A percentile compares a stretch with the other conserved stretches of the same genome.
phyloP scores from a whole-genome alignment of 2,888 invertebrate species.

The Plebejus melissa region DNA sequence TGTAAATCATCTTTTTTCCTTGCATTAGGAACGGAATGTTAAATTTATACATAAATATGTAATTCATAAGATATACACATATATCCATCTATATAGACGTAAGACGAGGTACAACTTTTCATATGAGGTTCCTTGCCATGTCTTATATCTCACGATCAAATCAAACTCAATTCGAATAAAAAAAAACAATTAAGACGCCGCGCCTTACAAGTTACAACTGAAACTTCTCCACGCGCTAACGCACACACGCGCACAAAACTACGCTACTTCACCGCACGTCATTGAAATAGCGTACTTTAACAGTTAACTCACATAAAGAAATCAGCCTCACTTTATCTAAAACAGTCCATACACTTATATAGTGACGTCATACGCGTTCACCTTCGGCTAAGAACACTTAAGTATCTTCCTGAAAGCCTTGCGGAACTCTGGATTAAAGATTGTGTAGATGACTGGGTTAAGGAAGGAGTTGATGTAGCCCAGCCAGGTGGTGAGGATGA shows the following conservation, averaged over 20 bases:
- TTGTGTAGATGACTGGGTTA: slow-evolving; percentile 96
- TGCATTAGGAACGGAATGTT: background rate
- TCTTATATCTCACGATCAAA: background rate
- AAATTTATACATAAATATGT: background rate
- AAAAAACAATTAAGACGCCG: background rate
- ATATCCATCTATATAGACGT: background rate
- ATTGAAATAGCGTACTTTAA: too few relatives aligned
- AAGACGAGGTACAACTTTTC: background rate
- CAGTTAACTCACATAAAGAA: background rate
- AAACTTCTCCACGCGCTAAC: background rate
- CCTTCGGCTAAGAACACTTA: slow-evolving; percentile 78
- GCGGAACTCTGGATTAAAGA: slow-evolving; percentile 98
- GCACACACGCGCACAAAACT: background rate
- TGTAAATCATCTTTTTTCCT: background rate
- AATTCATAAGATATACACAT: too few relatives aligned
- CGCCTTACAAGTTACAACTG: too few relatives aligned
- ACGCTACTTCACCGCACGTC: background rate
- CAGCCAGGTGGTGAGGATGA: slow-evolving; percentile 97
- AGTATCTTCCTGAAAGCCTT: slow-evolving; percentile 98
- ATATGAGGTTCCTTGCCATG: background rate
- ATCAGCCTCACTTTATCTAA: background rate
- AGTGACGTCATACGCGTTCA: slow-evolving; percentile 49
- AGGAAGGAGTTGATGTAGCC: slow-evolving; percentile 98
- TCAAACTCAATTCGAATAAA: background rate
- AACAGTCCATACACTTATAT: background rate